Base-by-base conservation (phyloP, 2,888 invertebrate genomes). In the Yponomeuta evonymella region DNA sequence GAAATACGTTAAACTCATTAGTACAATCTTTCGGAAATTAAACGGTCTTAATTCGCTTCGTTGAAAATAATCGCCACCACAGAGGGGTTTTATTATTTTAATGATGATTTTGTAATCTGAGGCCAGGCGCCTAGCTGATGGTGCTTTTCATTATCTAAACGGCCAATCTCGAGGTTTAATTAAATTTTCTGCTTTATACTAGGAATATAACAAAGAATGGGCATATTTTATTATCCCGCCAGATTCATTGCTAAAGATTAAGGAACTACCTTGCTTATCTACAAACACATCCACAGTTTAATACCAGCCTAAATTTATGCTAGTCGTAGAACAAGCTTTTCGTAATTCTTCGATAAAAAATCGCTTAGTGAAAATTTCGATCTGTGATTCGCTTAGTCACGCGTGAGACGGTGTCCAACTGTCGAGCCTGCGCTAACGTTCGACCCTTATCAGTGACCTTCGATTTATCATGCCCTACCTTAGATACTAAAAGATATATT, bases 111-210 rank as follows among this genome's bases (percentile, higher is more conserved):
- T 73, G 79, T 80, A 79, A 82, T 79, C 74, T 73, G 72, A 43
- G 48, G 11, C 43, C 67, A 74, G 73, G 75, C 75, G 75, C 71
- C 77, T 77, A 77, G 76, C 75, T 75, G 79, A 80, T 79, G 80
- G 78, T 76, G 73, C 74, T 74, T 76, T 76, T 30, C 79, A 81
- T 83, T 79, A 80, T 79, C 78, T 79, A 77, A 83, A 83, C 81
- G 81, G 80, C 79, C 82, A 83, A 83, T 86, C 81, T 76, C 73
- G 79, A 82, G 77, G 79, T 85, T 84, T 86, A 85, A 87, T 87
- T 84, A 84, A 86, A 84, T 83, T 82, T 79, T 80, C 80, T 78
- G 76, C 78, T 79, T 81, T 78, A 79, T 75, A 74, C 77, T 77
- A 75, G 78, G 76, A 77, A 73, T 77, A 80, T 81, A 78, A 73